phyloP scores from a whole-genome alignment of 2,113 vertebrate genomes.

The Nettapus auritus region DNA sequence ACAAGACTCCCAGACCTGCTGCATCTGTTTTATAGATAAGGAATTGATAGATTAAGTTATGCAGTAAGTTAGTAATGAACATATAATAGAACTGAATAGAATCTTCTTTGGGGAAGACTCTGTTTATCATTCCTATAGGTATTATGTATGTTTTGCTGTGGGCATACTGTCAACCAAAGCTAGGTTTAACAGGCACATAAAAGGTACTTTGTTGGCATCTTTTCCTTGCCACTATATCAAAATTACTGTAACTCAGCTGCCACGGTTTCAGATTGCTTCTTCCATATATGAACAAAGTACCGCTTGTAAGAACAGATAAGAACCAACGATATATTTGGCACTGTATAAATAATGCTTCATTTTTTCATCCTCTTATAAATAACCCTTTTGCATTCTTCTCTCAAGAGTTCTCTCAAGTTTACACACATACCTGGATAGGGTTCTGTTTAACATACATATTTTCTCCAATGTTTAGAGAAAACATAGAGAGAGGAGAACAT shows the following conservation, averaged over 20 bases:
- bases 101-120: conserved; percentile 7
- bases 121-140: conserved; percentile 50
- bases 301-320: conserved; percentile 57
- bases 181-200: conserved; percentile 36
- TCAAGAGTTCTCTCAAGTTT: conserved; percentile 37
- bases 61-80: neutral
- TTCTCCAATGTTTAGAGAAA: conserved; percentile 22
- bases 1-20: neutral
- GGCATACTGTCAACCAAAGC: conserved; percentile 62
- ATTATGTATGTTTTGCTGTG: conserved; percentile 58
- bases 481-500: neutral
- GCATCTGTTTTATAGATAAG: conserved; percentile 15
- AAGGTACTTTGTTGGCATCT: conserved; percentile 52
- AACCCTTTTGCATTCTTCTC: conserved; percentile 24
- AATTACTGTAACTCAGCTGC: conserved; percentile 50
- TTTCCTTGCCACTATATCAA: conserved; percentile 47
- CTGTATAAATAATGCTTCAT: conserved; percentile 24
- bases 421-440: conserved; percentile 1
- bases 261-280: conserved; percentile 28
- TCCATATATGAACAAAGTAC: conserved; percentile 22
- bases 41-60: conserved; percentile 30
- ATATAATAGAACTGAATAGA: neutral
- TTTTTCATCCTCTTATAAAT: conserved; percentile 38
- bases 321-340: conserved; percentile 42
- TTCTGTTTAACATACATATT: neutral